Conservation (phyloP, 2,113 vertebrate genomes). For the Centropus unirufus region DNA sequence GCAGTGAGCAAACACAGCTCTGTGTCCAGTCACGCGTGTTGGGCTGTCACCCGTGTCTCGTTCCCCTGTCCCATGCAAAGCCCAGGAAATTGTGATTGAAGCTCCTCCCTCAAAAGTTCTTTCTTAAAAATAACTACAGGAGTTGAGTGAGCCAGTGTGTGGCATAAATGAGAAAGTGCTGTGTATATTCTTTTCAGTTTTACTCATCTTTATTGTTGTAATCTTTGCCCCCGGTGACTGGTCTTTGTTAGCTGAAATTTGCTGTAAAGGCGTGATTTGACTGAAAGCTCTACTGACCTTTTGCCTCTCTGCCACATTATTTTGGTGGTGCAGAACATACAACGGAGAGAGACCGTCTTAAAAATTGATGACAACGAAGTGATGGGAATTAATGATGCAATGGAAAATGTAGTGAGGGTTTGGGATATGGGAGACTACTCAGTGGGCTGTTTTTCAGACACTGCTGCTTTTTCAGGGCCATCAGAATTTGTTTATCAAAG, state of each 20-base stretch:
- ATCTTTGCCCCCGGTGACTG: neutral
- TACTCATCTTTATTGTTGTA: neutral
- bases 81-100: neutral
- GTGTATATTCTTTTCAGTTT: neutral
- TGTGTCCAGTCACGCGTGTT: neutral
- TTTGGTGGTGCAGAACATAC: neutral
- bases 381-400: neutral
- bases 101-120: neutral
- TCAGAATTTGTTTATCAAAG: neutral
- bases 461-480: neutral
- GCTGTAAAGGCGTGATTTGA: neutral
- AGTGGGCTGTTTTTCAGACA: neutral
- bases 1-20: too few species aligned
- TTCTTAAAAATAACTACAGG: neutral
- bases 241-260: neutral
- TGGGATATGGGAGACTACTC: neutral
- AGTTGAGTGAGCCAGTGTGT: neutral
- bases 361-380: neutral
- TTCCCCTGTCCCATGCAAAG: neutral
- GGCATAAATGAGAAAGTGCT: neutral
- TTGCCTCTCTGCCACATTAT: neutral
- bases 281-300: neutral
- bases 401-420: neutral
- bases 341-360: neutral
- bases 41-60: neutral